Base-by-base conservation (phyloP, 2,888 invertebrate species). In the Troglohyphantes excavatus region DNA sequence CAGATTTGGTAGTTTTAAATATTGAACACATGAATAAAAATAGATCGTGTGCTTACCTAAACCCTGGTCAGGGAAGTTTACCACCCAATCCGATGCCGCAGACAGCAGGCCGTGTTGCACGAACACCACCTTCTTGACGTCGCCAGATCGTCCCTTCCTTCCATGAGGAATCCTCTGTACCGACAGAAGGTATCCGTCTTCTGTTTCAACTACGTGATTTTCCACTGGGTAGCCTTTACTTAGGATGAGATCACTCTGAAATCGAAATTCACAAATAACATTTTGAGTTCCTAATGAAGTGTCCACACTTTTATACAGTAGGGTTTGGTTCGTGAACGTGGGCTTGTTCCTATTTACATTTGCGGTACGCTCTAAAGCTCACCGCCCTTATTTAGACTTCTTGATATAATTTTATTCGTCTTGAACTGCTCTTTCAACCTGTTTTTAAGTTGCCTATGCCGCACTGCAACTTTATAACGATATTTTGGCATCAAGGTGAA, bases 81-180 rank as follows among this genome's bases (percentile, higher is more conserved):
- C 92, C 5, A 94, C 92, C 93, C 93, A 94, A 79, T 93, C 93
- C 2, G 92, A 92, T 0, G 93, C 92, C 27, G 93, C 92, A 17
- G 93, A 93, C 29, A 94, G 90, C 0, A 94, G 92, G 0, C 94
- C 94, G 91, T 94, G 94, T 82, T 93, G 93, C 1, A 94, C 90
- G 23, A 94, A 92, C 0, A 93, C 93, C 0, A 93, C 93, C 19
- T 29, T 33, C 9, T 53, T 72, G 0, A 11, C 7, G 19, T 23
- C 19, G 1, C 11, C 6, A 23, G 17, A 3, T 1, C 23, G 26
- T 21, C 46, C 73, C 3, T 33, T 70, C 27, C n/a, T 82, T 1
- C 91, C 91, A 7, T 91, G 73, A 3, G 91, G 91, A 23, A 92
- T 92, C 21, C 86, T 72, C 46, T 91, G 91, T 7, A 92, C 13